These are phyloP conservation scores for Trichacis sp. DNA, from an alignment of 2,888 invertebrate genomes.

Conservation along the genomic window DNA sequence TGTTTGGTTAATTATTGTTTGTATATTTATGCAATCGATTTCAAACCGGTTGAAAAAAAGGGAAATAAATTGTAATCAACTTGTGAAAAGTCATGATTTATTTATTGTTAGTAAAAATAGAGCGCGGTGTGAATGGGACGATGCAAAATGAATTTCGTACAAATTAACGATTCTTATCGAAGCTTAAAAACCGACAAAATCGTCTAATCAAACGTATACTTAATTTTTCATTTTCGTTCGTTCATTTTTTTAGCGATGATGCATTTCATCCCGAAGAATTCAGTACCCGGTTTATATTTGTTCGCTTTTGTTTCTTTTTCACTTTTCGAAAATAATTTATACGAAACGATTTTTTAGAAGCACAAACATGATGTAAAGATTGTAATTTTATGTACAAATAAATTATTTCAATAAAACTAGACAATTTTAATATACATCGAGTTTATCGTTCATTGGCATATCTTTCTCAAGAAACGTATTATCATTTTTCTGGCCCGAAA, in stretches of 20 bases:
- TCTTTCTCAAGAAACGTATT: background rate
- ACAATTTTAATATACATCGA: background rate
- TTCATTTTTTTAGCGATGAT: background rate
- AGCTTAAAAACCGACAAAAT: background rate
- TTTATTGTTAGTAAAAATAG: background rate
- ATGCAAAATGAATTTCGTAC: background rate
- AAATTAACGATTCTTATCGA: background rate
- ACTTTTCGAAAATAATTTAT: background rate
- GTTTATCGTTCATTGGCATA: background rate
- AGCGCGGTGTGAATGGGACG: background rate
- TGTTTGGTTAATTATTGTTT: slow-evolving; percentile 3
- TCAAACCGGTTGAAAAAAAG: slow-evolving; percentile 18
- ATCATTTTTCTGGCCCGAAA: too few species aligned
- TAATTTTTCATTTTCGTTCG: slow-evolving; percentile 5
- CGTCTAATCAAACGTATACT: background rate
- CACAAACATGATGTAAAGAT: background rate
- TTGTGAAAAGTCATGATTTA: background rate
- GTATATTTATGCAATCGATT: slow-evolving; percentile 29
- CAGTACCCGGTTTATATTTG: background rate
- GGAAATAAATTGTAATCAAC: background rate
- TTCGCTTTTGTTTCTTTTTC: background rate
- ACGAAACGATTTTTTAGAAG: background rate
- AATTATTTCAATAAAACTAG: background rate
- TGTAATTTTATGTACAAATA: slow-evolving; percentile 1
- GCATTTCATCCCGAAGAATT: slow-evolving; percentile 12